Evolutionary conservation across 2,888 invertebrate genomes (phyloP), one percentile per base, ranked within the genome.

Genomic region (Orchesellides sinensis): DNA sequence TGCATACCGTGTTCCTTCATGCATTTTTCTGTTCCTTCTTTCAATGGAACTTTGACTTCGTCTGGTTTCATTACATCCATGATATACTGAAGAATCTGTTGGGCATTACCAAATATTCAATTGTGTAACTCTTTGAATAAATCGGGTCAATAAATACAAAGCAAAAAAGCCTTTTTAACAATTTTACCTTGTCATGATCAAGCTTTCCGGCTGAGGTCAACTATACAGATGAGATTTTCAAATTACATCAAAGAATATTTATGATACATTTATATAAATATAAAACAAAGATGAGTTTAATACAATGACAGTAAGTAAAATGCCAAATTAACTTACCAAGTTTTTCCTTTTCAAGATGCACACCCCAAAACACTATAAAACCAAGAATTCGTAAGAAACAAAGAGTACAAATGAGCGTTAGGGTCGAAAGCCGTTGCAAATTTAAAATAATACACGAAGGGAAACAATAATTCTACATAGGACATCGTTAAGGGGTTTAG

Each of bases 361-460:
- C 0, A 87, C 86, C 40, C 87, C 87, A 32, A 87, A 87, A 61
- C 87, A 87, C 84, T 86, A 52, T n/a, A n/a, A n/a, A n/a, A n/a
- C n/a, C n/a, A n/a, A n/a, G n/a, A n/a, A n/a, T n/a, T n/a, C n/a
- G 47, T 56, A 49, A 63, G 49, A 49, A 52, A 47, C 17, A 14
- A 59, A 66, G n/a, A n/a, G n/a, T n/a, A n/a, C n/a, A n/a, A n/a
- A n/a, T n/a, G n/a, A n/a, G n/a, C n/a, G n/a, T n/a, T n/a, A n/a
- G n/a, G n/a, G n/a, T n/a, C n/a, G n/a, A n/a, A n/a, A n/a, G n/a
- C n/a, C n/a, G n/a, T n/a, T n/a, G n/a, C n/a, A n/a, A n/a, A n/a
- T n/a, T n/a, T n/a, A n/a, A n/a, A n/a, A n/a, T n/a, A n/a, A n/a
- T n/a, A n/a, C n/a, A n/a, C n/a, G n/a, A n/a, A n/a, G n/a, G n/a